A percentile compares a stretch with the other conserved stretches of the same genome.
Evolutionary conservation across 2,888 invertebrate genomes (phyloP).

Genomic region (Stegana nigrithorax): DNA sequence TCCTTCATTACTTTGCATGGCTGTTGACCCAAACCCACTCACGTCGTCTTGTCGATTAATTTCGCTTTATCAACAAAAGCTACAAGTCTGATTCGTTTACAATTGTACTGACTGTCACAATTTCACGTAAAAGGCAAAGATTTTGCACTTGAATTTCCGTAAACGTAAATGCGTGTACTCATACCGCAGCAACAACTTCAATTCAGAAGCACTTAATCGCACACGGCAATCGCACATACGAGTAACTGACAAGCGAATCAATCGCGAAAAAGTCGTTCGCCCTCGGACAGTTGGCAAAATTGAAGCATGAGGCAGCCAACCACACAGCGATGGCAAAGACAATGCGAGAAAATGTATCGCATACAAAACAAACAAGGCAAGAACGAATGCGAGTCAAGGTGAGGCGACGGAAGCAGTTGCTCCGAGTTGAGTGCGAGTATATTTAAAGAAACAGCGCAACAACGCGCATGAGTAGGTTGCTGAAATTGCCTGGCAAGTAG

Average conservation of each 20-base stretch:
- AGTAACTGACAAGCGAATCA: not conserved
- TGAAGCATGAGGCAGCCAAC: not conserved
- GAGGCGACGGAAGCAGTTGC: not conserved
- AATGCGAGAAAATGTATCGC: not conserved
- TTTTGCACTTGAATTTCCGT: too few relatives aligned
- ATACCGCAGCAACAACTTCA: too few relatives aligned
- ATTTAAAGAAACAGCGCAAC: not conserved
- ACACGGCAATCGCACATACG: too few relatives aligned
- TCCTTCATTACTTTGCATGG: too few relatives aligned
- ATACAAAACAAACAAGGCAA: not conserved
- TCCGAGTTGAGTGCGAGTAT: not conserved
- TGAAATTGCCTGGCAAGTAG: not conserved
- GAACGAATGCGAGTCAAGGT: slow-evolving; percentile 4
- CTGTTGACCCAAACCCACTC: too few relatives aligned
- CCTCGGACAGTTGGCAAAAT: slow-evolving; percentile 7
- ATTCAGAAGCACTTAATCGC: too few relatives aligned
- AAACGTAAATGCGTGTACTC: too few relatives aligned
- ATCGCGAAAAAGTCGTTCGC: slow-evolving; percentile 2
- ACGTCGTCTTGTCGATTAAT: too few relatives aligned
- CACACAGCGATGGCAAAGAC: not conserved
- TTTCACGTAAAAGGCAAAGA: too few relatives aligned
- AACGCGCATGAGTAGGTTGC: not conserved
- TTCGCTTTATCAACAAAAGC: too few relatives aligned
- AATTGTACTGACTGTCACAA: too few relatives aligned
- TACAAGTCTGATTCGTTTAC: too few relatives aligned